phyloP scores from a whole-genome alignment of 2,113 vertebrate species.

The Neodontobutis hainanensis region DNA sequence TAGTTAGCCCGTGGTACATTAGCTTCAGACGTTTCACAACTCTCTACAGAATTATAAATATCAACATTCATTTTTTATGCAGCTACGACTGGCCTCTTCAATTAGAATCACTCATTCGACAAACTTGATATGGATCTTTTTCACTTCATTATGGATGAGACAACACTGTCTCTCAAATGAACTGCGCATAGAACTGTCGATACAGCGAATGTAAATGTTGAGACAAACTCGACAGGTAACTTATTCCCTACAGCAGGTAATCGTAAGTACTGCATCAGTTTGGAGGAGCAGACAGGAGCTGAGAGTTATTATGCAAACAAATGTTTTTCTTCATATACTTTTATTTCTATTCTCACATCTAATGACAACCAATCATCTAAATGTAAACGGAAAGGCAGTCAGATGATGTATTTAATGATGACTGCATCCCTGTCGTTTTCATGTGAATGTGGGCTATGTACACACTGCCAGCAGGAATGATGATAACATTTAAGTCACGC shows the following conservation, averaged over 20 bases:
- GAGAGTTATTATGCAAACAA: not conserved
- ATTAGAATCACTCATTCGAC: slow-evolving; percentile 57
- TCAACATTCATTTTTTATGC: slow-evolving; percentile 54
- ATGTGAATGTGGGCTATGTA: slow-evolving; percentile 9
- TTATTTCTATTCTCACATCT: no score
- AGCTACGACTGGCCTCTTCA: slow-evolving; percentile 45
- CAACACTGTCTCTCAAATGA: not conserved
- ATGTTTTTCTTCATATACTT: no score
- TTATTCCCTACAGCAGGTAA: not conserved
- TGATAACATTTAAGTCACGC: slow-evolving; percentile 7
- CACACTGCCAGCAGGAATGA: slow-evolving; percentile 10
- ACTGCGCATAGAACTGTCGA: not conserved
- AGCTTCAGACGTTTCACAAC: slow-evolving; percentile 52
- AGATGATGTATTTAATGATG: slow-evolving; percentile 14
- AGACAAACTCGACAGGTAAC: not conserved
- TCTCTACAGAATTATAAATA: slow-evolving; percentile 62
- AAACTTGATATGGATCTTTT: slow-evolving; percentile 54
- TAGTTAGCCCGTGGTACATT: slow-evolving; percentile 62
- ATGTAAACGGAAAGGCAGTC: slow-evolving; percentile 19
- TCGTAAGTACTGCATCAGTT: not conserved
- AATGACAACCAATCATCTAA: not conserved
- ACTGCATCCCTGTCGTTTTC: slow-evolving; percentile 16
- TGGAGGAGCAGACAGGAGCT: not conserved
- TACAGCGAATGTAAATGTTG: not conserved
- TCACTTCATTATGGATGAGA: slow-evolving; percentile 53